Percentiles rank a stretch among this genome's conserved stretches.
Conservation (phyloP, 1,140 invertebrate genomes). For the Tyrophagus putrescentiae region DNA sequence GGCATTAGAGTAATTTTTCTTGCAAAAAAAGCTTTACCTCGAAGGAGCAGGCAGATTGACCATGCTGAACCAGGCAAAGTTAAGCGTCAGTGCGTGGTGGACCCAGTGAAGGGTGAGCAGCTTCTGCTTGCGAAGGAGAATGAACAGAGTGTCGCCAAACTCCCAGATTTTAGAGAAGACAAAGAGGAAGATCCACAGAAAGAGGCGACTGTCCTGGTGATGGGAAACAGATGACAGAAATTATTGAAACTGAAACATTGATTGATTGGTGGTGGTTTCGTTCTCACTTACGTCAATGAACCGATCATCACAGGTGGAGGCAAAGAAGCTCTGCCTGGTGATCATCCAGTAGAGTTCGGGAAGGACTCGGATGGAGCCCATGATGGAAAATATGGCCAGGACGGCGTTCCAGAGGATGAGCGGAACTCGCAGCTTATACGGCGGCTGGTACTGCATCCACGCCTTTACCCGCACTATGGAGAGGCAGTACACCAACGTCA, state of each 20-base stretch:
- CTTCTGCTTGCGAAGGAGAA: constrained; percentile 39
- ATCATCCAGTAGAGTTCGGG: constrained; percentile 74
- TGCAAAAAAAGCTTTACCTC: too few relatives aligned
- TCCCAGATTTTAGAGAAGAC: constrained; percentile 65
- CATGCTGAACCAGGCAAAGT: constrained; percentile 84
- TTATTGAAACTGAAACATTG: constrained; percentile 45
- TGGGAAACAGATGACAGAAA: constrained; percentile 59
- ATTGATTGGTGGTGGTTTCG: background rate
- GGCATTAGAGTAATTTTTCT: too few relatives aligned
- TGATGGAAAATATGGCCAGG: constrained; percentile 57
- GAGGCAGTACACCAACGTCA: background rate
- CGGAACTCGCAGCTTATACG: constrained; percentile 66
- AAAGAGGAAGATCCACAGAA: constrained; percentile 83
- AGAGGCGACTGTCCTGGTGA: background rate
- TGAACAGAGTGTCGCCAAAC: constrained; percentile 42
- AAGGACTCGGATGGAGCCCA: constrained; percentile 32
- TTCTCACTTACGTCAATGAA: constrained; percentile 35
- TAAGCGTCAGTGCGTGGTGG: constrained; percentile 41
- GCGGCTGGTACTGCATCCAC: constrained; percentile 73
- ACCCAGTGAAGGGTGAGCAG: constrained; percentile 46
- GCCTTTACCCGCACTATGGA: constrained; percentile 32
- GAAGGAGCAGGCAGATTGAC: constrained; percentile 61
- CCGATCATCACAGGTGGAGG: constrained; percentile 72
- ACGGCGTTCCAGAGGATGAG: constrained; percentile 80
- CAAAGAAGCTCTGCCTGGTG: constrained; percentile 69